Percentiles rank a stretch among this genome's conserved stretches.
Conservation (phyloP, 1,140 invertebrate genomes). For the Temnothorax longispinosus region DNA sequence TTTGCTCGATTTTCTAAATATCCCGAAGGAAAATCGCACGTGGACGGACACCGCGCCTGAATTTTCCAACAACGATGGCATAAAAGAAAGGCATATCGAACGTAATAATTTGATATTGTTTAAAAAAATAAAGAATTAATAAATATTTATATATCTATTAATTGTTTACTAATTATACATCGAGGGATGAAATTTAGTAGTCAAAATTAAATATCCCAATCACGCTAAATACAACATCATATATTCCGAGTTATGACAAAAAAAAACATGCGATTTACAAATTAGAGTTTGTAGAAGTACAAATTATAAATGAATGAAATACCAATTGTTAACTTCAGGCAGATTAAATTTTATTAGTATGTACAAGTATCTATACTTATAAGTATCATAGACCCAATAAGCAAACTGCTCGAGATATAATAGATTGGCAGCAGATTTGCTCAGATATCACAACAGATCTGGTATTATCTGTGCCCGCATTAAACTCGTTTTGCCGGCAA, state of each 20-base stretch:
- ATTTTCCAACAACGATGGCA: neutral
- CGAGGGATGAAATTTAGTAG: neutral
- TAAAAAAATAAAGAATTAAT: constrained; percentile 66
- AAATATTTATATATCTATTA: constrained; percentile 32
- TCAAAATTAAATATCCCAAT: neutral
- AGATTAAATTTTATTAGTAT: too few species aligned
- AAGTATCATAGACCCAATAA: neutral
- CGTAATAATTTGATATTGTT: constrained; percentile 70
- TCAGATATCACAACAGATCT: too few species aligned
- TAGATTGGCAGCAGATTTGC: too few species aligned
- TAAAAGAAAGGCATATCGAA: constrained; percentile 23
- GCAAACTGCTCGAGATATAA: too few species aligned
- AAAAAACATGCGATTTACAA: neutral
- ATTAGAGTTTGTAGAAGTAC: neutral
- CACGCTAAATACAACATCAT: neutral
- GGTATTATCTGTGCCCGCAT: too few species aligned
- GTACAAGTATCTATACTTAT: neutral
- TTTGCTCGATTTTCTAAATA: constrained; percentile 88
- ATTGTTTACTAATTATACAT: neutral
- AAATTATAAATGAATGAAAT: neutral
- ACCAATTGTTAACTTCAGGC: neutral
- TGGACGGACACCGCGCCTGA: constrained; percentile 85
- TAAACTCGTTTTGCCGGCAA: too few species aligned
- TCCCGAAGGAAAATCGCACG: constrained; percentile 84
- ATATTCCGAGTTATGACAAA: neutral